Evolutionary conservation across 2,113 vertebrate species (phyloP), one percentile per base, ranked within the genome.

Genomic region (Hippocampus guttulatus): DNA sequence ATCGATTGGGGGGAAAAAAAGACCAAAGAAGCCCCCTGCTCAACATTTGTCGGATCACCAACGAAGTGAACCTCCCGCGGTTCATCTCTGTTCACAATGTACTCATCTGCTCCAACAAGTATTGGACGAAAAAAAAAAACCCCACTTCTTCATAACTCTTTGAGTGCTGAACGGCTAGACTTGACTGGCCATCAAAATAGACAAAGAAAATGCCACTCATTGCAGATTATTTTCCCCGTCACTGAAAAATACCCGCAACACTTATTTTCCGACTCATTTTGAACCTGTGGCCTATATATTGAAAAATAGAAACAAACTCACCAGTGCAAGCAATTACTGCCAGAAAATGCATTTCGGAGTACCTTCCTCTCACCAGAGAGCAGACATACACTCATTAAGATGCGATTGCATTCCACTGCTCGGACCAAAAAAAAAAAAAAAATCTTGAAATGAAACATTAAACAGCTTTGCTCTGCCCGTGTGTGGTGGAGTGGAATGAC

Each of bases 1-100:
- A 84, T 84, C 76, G 85, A 90, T 60, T 85, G 85, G 68, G 33
- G 33, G 6, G 2, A 5, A 74, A 51, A 64, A 75, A 40, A 69
- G 77, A 77, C 68, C 76, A 72, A 66, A 71, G 55, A 79, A 79
- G 30, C 77, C 73, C 27, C 52, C 80, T 77, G 79, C 54, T 82
- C 64, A 81, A 52, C 81, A 83, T 82, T 84, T 75, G 80, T 16
- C 70, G 76, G 75, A 70, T 80, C 49, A 65, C 75, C 30, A 20
- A 54, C 69, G 80, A 66, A 21, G 74, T 40, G 25, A 64, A 78
- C 75, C 49, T 5, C 67, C 70, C 62, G 38, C 40, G 63, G 21
- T 73, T 41, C 72, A 58, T 38, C 16, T 8, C 38, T 65, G 18
- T 41, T 68, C 54, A 21, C 33, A 40, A 49, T 30, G 7, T 30